Conservation (phyloP, 2,113 vertebrate genomes). For the Aix galericulata region DNA sequence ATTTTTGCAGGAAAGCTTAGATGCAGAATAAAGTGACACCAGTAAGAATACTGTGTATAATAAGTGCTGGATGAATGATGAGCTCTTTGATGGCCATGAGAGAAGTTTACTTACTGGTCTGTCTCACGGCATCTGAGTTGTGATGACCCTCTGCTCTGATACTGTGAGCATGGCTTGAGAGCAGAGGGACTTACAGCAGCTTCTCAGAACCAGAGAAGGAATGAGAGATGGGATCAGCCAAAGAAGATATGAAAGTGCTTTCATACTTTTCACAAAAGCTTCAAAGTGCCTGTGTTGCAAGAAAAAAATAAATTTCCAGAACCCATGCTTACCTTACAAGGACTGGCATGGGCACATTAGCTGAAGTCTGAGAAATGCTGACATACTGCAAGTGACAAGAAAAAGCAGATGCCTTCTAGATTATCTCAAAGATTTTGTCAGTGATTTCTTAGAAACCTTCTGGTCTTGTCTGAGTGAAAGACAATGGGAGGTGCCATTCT, state of each 20-base stretch:
- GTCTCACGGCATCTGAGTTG: background rate
- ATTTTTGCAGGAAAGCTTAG: background rate
- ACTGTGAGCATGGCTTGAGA: background rate
- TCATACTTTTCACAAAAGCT: background rate
- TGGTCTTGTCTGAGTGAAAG: background rate
- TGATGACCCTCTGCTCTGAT: background rate
- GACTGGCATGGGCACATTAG: background rate
- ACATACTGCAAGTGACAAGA: background rate
- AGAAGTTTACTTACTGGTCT: background rate
- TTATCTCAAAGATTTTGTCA: background rate
- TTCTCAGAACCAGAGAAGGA: background rate
- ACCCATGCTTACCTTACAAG: background rate
- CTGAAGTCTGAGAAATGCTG: background rate
- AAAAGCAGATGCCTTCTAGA: background rate
- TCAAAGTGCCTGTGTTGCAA: background rate
- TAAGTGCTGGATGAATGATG: background rate
- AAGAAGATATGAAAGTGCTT: background rate
- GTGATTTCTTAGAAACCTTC: background rate
- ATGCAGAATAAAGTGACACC: background rate
- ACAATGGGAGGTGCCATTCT: background rate
- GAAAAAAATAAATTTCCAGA: background rate
- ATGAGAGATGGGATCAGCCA: background rate
- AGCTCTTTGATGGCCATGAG: background rate
- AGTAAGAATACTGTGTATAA: background rate
- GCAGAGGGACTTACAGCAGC: background rate